Percentiles rank a stretch among this genome's conserved stretches.
These are phyloP conservation scores for Streblospio benedicti DNA, from an alignment of 1,140 invertebrate species.

Conservation along the genomic window DNA sequence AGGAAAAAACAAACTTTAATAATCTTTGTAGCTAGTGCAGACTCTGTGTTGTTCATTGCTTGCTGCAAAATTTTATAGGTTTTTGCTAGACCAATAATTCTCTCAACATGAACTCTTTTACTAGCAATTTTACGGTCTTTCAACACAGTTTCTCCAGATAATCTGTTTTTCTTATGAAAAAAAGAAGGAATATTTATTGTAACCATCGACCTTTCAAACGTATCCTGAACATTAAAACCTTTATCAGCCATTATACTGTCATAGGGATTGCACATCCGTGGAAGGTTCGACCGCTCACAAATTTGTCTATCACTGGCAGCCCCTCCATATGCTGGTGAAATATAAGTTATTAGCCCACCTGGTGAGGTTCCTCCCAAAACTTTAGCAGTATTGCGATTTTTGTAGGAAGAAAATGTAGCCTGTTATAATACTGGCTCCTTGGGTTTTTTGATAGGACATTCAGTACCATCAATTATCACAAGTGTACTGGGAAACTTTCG, in stretches of 20 bases:
- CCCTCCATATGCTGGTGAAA: slow-evolving; percentile 12
- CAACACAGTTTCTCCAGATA: slow-evolving; percentile 6
- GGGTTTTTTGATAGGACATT: slow-evolving; percentile 28
- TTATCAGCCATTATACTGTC: slow-evolving; percentile 11
- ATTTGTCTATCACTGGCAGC: slow-evolving; percentile 18
- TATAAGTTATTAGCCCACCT: slow-evolving; percentile 19
- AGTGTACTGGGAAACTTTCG: slow-evolving; percentile 26
- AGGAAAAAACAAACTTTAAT: slow-evolving; percentile 11
- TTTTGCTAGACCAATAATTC: slow-evolving; percentile 16
- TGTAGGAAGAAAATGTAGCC: slow-evolving; percentile 31
- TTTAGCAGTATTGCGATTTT: slow-evolving; percentile 29
- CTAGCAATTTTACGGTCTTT: slow-evolving; percentile 14
- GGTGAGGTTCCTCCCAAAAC: slow-evolving; percentile 19
- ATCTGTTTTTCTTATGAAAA: slow-evolving; percentile 11
- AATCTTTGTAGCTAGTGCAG: slow-evolving; percentile 1
- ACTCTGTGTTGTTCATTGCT: background rate
- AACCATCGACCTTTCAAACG: background rate
- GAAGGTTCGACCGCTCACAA: slow-evolving; percentile 10
- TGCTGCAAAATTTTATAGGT: slow-evolving; percentile 8
- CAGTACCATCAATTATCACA: slow-evolving; percentile 32
- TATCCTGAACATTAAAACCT: slow-evolving; percentile 17
- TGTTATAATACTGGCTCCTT: slow-evolving; percentile 25
- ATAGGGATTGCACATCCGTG: background rate
- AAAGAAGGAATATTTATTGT: slow-evolving; percentile 8
- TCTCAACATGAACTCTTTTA: slow-evolving; percentile 17